A percentile compares a stretch with the other conserved stretches of the same genome.
These are phyloP conservation scores for Sphecodes monilicornis DNA, from an alignment of 2,888 invertebrate genomes.

Conservation along the genomic window DNA sequence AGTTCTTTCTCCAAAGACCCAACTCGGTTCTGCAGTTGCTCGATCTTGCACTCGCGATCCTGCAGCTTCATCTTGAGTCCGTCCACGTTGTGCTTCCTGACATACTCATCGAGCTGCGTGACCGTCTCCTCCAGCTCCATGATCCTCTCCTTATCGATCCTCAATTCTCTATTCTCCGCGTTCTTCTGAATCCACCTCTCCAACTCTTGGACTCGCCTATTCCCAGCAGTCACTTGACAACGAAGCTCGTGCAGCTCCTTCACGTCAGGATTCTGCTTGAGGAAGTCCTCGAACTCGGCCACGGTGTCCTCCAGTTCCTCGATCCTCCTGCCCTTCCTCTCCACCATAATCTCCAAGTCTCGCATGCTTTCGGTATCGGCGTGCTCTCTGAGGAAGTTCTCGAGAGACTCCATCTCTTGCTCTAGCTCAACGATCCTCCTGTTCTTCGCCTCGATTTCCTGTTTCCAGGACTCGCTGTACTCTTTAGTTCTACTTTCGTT, in stretches of 20 bases:
- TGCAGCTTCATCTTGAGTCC: conserved; percentile 76
- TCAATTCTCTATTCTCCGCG: conserved; percentile 84
- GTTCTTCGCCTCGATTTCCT: conserved; percentile 81
- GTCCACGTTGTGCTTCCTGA: conserved; percentile 79
- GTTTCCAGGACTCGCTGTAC: conserved; percentile 54
- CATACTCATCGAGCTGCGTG: conserved; percentile 78
- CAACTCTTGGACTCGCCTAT: conserved; percentile 79
- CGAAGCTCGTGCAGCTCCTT: conserved; percentile 81
- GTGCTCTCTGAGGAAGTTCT: conserved; percentile 86
- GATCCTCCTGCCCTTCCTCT: conserved; percentile 89
- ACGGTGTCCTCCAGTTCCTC: conserved; percentile 91
- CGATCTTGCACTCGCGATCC: conserved; percentile 78
- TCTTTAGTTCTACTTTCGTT: conserved; percentile 16
- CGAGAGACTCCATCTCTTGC: conserved; percentile 85
- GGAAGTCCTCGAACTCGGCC: conserved; percentile 86
- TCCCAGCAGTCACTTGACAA: conserved; percentile 68
- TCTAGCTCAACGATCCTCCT: conserved; percentile 86
- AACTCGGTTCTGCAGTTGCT: conserved; percentile 73
- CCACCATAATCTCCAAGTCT: conserved; percentile 86
- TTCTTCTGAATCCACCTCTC: conserved; percentile 86
- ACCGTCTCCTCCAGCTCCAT: conserved; percentile 80
- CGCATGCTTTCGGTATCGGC: conserved; percentile 87
- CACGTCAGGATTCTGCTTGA: conserved; percentile 84
- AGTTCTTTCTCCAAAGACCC: conserved; percentile 67
- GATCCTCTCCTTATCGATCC: conserved; percentile 76